Evolutionary conservation across 2,888 invertebrate species (phyloP), one percentile per base, ranked within the genome.

Genomic region (Agonopterix subpropinquella): DNA sequence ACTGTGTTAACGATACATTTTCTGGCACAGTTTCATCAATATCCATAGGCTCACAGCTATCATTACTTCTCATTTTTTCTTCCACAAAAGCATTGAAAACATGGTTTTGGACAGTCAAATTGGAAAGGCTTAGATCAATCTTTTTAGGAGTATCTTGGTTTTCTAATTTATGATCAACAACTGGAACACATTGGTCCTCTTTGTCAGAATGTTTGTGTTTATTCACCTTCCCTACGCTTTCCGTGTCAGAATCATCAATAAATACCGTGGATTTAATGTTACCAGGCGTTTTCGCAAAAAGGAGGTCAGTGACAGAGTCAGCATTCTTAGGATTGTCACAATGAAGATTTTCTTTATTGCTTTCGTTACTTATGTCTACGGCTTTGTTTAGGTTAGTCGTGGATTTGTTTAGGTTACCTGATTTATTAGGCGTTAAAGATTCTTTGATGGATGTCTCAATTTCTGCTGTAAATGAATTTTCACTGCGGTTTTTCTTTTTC

Each of bases 11-110:
- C 9, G 76, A 65, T 36, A 73, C 48, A 64, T 71, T 76, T 53
- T 67, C 73, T 44, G 81, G 78, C 48, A 88, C 70, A 9, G 83
- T 80, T 68, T 80, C 83, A 65, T 88, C 88, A 61, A 88, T 67
- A 65, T 88, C 88, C 87, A 88, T 88, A 18, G 87, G 85, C 65
- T 88, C 87, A 58, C 72, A 77, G 51, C 68, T 71, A 35, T 70
- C 58, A 58, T 74, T 67, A 43, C 44, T 49, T 44, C 47, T 47
- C 7, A 41, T 15, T 36, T 51, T 51, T 36, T 41, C 53, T 9
- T n/a, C 9, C n/a, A 39, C 28, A 43, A 35, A 42, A 10, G 49
- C 36, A 37, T 43, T 45, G 44, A 42, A 45, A 41, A 51, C 36
- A 39, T 48, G 35, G 4, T 47, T 42, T 8, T 50, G 47, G 51